Conservation (phyloP, 2,888 invertebrate genomes). For the Drosophila prostipennis region DNA sequence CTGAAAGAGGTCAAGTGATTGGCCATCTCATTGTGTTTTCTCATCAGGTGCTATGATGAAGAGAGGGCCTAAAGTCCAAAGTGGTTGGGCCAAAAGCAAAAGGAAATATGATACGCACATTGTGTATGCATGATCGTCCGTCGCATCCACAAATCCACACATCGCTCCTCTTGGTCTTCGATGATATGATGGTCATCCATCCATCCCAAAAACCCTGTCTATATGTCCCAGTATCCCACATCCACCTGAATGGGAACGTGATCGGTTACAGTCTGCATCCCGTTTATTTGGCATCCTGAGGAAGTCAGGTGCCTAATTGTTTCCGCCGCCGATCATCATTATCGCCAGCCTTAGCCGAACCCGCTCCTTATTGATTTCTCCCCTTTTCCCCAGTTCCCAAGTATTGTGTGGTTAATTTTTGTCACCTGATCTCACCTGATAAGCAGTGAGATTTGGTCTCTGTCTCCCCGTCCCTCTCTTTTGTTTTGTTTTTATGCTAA, state of each 20-base stretch:
- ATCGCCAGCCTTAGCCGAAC: constrained; percentile 13
- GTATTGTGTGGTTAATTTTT: constrained; percentile 68
- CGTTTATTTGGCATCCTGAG: constrained; percentile 78
- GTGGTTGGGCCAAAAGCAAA: constrained; percentile 50
- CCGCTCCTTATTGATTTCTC: constrained; percentile 56
- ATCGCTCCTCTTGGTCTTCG: constrained; percentile 25
- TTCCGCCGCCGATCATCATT: constrained; percentile 73
- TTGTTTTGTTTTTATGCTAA: neutral
- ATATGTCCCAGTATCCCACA: constrained; percentile 9
- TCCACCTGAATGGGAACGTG: constrained; percentile 29
- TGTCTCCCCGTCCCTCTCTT: neutral
- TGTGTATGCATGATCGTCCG: constrained; percentile 80
- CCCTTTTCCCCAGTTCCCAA: neutral
- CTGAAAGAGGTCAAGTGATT: constrained; percentile 82
- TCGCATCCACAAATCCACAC: constrained; percentile 41
- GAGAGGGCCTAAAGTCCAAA: constrained; percentile 9
- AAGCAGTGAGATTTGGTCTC: constrained; percentile 41
- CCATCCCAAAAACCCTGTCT: neutral
- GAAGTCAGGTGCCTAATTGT: constrained; percentile 84
- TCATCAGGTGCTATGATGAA: constrained; percentile 78
- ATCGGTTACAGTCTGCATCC: constrained; percentile 49
- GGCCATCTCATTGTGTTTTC: constrained; percentile 81
- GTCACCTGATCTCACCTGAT: constrained; percentile 77
- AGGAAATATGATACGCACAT: constrained; percentile 81
- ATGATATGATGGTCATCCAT: constrained; percentile 15